phyloP scores from a whole-genome alignment of 2,888 invertebrate species.

The Xestia ashworthii region DNA sequence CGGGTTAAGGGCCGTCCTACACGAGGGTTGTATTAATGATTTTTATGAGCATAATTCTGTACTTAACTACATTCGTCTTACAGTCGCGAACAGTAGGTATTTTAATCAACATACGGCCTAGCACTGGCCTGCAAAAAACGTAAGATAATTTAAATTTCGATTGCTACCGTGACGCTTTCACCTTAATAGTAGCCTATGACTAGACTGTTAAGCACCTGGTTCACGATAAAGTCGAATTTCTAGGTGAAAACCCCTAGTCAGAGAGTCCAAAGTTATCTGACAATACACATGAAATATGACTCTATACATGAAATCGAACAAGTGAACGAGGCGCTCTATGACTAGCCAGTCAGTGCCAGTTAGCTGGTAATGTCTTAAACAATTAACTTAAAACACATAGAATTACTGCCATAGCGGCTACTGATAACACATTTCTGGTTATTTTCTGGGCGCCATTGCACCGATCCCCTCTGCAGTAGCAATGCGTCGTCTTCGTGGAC shows the following conservation, averaged over 20 bases:
- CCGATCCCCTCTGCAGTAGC: slow-evolving; percentile 93
- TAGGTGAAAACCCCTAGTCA: background rate
- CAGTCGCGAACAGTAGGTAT: too few relatives aligned
- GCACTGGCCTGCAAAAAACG: too few relatives aligned
- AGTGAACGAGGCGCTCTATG: background rate
- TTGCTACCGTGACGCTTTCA: too few relatives aligned
- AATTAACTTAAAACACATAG: slow-evolving; percentile 29
- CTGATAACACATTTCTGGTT: slow-evolving; percentile 21
- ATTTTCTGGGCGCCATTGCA: slow-evolving; percentile 91
- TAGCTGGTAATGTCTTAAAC: background rate
- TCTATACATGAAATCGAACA: background rate
- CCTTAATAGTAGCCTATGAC: slow-evolving; percentile 27
- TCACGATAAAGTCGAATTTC: background rate
- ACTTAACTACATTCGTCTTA: too few relatives aligned
- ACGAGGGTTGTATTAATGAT: too few relatives aligned
- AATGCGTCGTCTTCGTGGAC: slow-evolving; percentile 91
- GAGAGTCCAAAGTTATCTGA: background rate
- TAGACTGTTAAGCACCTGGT: slow-evolving; percentile 6
- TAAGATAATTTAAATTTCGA: too few relatives aligned
- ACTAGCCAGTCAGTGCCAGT: slow-evolving; percentile 17
- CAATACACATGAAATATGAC: background rate
- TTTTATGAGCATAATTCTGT: too few relatives aligned
- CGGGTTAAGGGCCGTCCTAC: too few relatives aligned
- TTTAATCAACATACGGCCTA: too few relatives aligned
- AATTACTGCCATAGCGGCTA: slow-evolving; percentile 19